Evolutionary conservation across 2,797 vertebrate genomes (phyloP), one percentile per base, ranked within the genome.

Genomic region (Cryptoprocta ferox): DNA sequence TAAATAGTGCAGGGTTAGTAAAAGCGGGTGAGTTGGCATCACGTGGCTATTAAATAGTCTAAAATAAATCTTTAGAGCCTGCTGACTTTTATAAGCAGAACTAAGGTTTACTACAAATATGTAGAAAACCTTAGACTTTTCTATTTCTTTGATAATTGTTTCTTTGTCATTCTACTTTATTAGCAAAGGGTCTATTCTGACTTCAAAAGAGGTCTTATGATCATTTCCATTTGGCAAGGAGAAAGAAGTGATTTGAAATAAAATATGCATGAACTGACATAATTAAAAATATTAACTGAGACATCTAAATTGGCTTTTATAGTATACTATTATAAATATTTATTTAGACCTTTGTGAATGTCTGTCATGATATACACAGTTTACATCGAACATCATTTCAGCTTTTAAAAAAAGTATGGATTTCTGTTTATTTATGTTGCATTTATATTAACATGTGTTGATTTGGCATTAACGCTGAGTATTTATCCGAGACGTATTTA

Each of bases 271-370:
- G 93, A 97, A 80, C 85, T 81, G 90, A 92, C 89, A 97, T 96
- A 97, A 98, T 97, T 98, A 98, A 98, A 98, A 97, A 97, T 97
- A 97, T 97, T 97, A 98, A 91, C 78, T 0, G 37, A 96, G 87
- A 95, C 93, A 96, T 97, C 93, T 92, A 97, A 97, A 97, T 97
- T 97, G 95, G 48, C 81, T 96, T 96, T 96, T 95, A 59, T 90
- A 92, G 53, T 89, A 95, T 89, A n/a, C 24, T 71, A 80, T 94
- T 95, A 94, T 98, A 97, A 96, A 97, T 97, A 97, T 97, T 97
- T 97, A 98, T 97, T 97, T 95, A 96, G 87, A 79, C 93, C 56
- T 88, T 95, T 94, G 56, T 91, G 78, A 92, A 73, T 94, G 68
- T 76, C 97, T 95, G 37, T 91, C 1, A 0, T 71, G 12, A 39